Evolutionary conservation across 2,797 vertebrate species (phyloP), one percentile per base, ranked within the genome.

Genomic region (Sphaeramia orbicularis): DNA sequence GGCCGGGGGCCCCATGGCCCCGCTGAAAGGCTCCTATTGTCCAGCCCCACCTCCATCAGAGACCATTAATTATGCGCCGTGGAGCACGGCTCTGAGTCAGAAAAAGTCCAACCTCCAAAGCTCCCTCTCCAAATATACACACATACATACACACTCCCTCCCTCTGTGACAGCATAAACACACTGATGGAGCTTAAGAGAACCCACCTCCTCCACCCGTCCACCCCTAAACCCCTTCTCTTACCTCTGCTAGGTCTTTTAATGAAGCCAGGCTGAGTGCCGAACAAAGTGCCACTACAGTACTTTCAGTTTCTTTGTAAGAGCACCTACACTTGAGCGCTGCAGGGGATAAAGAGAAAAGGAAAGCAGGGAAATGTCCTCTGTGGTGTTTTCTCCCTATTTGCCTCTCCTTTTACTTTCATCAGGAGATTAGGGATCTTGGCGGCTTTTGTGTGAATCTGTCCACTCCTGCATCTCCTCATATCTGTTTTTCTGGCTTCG

Each of bases 41-140:
- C 95, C 92, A n/a, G 76, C 87, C 74, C 90, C 82, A 78, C 91
- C 95, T 95, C 92, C 92, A 95, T 94, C 94, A 96, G 95, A 93
- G 93, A 93, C 93, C 93, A 97, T 98, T 97, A 96, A 97, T 97
- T 97, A 97, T 97, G 95, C 95, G 95, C 95, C 81, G 91, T 76
- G 88, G 95, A 96, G 93, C 95, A 94, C 86, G 83, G 94, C 86
- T 90, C 86, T 76, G 71, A 91, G 85, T 88, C 80, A 80, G 74
- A 86, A 80, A 84, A 75, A 74, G 49, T 62, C 61, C 67, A 72
- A 53, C 68, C 53, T 50, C 42, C 50, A 70, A 59, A 78, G 53
- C 12, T 55, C 14, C 65, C 53, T 44, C 47, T 41, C 64, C 50
- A 57, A 49, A 61, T 58, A 57, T 55, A 66, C 41, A 21, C 47